phyloP scores from a whole-genome alignment of 35 echinoderm and acorn worm species.

The Heliocidaris tuberculata region DNA sequence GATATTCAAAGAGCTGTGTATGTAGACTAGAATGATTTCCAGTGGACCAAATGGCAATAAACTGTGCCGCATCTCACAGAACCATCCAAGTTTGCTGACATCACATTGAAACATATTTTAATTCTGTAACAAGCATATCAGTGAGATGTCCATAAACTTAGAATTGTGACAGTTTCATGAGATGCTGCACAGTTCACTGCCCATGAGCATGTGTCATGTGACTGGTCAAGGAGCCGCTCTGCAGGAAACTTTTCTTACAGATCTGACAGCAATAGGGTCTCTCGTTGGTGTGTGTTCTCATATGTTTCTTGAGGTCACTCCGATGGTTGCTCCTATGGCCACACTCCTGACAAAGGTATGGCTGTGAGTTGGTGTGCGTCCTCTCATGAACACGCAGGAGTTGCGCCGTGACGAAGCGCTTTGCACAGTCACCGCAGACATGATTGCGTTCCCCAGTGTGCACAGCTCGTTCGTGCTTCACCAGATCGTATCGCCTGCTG shows the following conservation, averaged over 20 bases:
- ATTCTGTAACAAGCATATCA: too few relatives aligned
- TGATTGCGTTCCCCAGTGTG: background rate
- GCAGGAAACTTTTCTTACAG: background rate
- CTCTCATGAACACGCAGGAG: background rate
- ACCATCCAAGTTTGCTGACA: too few relatives aligned
- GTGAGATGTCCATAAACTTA: too few relatives aligned
- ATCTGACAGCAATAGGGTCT: slow-evolving; percentile 19
- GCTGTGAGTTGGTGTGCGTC: background rate
- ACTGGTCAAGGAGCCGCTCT: background rate
- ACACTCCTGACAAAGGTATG: background rate
- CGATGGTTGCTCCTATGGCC: background rate
- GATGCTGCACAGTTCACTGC: background rate
- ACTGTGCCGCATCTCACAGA: too few relatives aligned
- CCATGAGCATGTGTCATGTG: background rate
- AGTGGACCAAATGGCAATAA: too few relatives aligned
- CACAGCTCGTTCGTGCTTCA: background rate
- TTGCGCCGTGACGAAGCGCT: background rate
- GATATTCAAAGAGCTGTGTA: too few relatives aligned
- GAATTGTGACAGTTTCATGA: too few relatives aligned
- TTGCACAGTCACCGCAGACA: background rate
- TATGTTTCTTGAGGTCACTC: background rate
- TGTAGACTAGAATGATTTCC: too few relatives aligned
- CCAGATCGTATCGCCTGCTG: slow-evolving; percentile 19
- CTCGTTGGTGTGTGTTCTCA: background rate
- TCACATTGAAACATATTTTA: too few relatives aligned